phyloP scores from a whole-genome alignment of 2,888 invertebrate genomes.

The Cremastobaeus sp. region DNA sequence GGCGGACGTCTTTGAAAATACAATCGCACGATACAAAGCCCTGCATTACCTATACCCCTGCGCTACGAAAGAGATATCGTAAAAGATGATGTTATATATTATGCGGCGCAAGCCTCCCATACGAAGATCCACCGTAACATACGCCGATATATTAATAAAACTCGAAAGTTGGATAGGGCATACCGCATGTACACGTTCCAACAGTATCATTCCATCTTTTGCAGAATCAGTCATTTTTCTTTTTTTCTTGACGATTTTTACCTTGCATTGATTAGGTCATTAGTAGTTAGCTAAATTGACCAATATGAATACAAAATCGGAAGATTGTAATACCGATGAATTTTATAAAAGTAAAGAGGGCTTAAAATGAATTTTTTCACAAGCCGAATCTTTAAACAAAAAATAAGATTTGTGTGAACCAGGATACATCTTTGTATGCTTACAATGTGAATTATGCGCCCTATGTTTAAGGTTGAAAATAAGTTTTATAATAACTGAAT shows the following conservation, averaged over 20 bases:
- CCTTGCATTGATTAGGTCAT: no score
- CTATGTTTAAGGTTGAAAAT: no score
- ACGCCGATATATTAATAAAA: constrained; percentile 74
- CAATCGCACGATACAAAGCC: constrained; percentile 78
- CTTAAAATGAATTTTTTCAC: no score
- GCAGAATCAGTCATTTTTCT: constrained; percentile 68
- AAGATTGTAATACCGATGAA: no score
- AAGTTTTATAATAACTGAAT: no score
- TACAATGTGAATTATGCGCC: no score
- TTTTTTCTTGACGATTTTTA: no score
- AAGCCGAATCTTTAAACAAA: no score
- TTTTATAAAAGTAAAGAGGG: no score
- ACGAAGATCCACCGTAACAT: constrained; percentile 63
- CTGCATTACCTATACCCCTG: constrained; percentile 73
- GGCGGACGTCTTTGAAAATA: constrained; percentile 76
- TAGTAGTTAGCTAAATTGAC: constrained; percentile 19
- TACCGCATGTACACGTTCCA: constrained; percentile 66
- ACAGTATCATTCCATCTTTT: constrained; percentile 68
- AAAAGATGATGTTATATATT: constrained; percentile 77
- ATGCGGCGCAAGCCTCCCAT: constrained; percentile 69
- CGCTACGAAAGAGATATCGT: constrained; percentile 73
- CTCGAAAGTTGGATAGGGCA: constrained; percentile 71
- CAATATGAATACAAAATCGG: no score
- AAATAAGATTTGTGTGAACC: no score
- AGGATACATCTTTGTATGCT: no score